Percentiles rank a stretch among this genome's conserved stretches.
These are phyloP conservation scores for Nilaparvata lugens DNA, from an alignment of 1,140 invertebrate species.

Conservation along the genomic window DNA sequence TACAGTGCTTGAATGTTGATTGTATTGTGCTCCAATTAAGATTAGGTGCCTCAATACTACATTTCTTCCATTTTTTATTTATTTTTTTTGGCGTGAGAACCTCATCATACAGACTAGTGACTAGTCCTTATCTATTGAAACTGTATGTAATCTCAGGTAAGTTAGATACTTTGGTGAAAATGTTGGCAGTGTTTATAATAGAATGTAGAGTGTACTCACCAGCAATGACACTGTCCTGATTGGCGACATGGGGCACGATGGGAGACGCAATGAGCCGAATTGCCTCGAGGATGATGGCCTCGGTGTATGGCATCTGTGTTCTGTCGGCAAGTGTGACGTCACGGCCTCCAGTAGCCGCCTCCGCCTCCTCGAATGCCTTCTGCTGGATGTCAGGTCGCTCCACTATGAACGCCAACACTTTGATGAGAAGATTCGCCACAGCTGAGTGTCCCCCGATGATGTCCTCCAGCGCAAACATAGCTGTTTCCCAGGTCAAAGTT, in stretches of 20 bases:
- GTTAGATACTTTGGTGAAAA: too few species aligned
- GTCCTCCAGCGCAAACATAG: conserved; percentile 64
- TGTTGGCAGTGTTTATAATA: too few species aligned
- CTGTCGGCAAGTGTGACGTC: conserved; percentile 55
- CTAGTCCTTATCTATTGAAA: too few species aligned
- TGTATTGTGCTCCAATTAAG: too few species aligned
- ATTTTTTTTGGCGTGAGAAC: too few species aligned
- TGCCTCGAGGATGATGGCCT: conserved; percentile 71
- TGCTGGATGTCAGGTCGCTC: conserved; percentile 50
- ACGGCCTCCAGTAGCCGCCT: conserved; percentile 43
- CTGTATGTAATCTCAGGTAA: too few species aligned
- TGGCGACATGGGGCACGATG: conserved; percentile 84
- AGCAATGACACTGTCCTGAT: conserved; percentile 58
- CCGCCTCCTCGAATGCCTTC: conserved; percentile 59
- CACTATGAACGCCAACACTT: conserved; percentile 59
- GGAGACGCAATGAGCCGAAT: conserved; percentile 72
- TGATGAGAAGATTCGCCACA: conserved; percentile 65
- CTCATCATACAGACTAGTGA: too few species aligned
- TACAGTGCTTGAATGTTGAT: too few species aligned
- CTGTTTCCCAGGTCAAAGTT: conserved; percentile 41
- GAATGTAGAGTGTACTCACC: too few species aligned
- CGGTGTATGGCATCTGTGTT: conserved; percentile 64
- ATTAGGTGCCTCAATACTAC: too few species aligned
- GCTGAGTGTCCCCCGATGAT: conserved; percentile 82
- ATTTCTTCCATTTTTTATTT: too few species aligned